Evolutionary conservation across 2,888 invertebrate species (phyloP).

Genomic region (Timandra comae): DNA sequence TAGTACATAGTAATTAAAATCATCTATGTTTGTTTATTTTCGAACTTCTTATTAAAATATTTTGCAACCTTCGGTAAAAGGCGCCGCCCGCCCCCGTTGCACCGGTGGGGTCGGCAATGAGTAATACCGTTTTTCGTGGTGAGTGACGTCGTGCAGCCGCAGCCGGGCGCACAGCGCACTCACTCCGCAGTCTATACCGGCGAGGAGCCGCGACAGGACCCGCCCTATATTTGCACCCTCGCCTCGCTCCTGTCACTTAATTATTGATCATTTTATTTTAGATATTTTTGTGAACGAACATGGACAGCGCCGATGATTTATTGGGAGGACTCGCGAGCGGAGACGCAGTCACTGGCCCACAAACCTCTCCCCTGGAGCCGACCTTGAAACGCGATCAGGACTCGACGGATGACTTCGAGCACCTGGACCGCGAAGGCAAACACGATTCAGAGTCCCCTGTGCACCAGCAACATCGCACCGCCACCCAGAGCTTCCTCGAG

Average conservation of each 20-base stretch:
- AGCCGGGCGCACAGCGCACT: conserved; percentile 32
- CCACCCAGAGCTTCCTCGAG: conserved; percentile 65
- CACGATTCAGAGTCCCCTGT: conserved; percentile 51
- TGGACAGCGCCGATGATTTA: conserved; percentile 56
- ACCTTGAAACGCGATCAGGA: conserved; percentile 79
- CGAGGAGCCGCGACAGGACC: conserved; percentile 59
- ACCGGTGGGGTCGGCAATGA: conserved; percentile 49
- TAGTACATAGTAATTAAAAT: no score
- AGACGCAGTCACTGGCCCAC: conserved; percentile 29
- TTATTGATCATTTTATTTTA: conserved; percentile 5
- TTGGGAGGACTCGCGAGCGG: conserved; percentile 56
- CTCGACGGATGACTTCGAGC: conserved; percentile 85
- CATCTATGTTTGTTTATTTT: no score
- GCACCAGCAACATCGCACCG: conserved; percentile 41
- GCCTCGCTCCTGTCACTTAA: conserved; percentile 14
- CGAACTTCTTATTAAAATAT: no score
- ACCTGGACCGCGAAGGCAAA: conserved; percentile 79
- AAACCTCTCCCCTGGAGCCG: conserved; percentile 16
- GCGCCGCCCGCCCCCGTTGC: conserved; percentile 36
- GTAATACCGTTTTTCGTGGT: conserved; percentile 67
- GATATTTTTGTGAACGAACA: conserved; percentile 32
- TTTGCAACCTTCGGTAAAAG: conserved; percentile 27
- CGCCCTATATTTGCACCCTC: conserved; percentile 46
- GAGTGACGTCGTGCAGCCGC: conserved; percentile 64
- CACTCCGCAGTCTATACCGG: conserved; percentile 55